Conservation (phyloP, 2,888 invertebrate species). For the Coelopa pilipes region DNA sequence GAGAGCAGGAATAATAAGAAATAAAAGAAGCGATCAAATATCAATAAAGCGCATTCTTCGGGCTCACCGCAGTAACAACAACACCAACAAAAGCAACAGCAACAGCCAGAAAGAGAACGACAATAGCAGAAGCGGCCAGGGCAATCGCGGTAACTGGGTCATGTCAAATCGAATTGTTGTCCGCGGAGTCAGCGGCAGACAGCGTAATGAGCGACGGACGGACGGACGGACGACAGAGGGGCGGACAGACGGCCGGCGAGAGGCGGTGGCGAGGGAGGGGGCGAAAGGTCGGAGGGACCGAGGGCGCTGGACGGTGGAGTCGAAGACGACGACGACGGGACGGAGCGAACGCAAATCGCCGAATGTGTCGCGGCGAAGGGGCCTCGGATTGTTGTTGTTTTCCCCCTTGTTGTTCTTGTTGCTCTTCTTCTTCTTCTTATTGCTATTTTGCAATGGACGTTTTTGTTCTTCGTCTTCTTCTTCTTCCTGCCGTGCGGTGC, state of each 20-base stretch:
- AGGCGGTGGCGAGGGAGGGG: background rate
- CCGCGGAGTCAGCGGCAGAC: conserved; percentile 12
- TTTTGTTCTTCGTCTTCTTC: too few species aligned
- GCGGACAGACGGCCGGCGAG: background rate
- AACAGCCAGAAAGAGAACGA: background rate
- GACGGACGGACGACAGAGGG: too few species aligned
- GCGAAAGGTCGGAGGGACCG: too few species aligned
- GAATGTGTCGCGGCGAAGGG: too few species aligned
- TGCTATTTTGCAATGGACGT: too few species aligned
- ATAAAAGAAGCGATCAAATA: conserved; percentile 14
- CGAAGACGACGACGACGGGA: background rate
- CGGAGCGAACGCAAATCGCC: too few species aligned
- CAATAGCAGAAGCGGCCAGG: conserved; percentile 7
- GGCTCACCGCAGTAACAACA: background rate
- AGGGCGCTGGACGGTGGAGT: too few species aligned
- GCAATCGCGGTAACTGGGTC: conserved; percentile 40
- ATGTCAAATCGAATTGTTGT: conserved; percentile 42
- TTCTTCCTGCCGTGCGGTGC: background rate
- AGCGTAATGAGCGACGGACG: too few species aligned
- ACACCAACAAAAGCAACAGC: background rate
- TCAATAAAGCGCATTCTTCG: conserved; percentile 3
- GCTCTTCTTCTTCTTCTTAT: too few species aligned
- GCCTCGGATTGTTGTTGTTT: too few species aligned
- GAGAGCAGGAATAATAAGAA: background rate
- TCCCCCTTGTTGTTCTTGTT: too few species aligned